Base-by-base conservation (phyloP, 2,797 vertebrate genomes). In the Thunnus albacares region DNA sequence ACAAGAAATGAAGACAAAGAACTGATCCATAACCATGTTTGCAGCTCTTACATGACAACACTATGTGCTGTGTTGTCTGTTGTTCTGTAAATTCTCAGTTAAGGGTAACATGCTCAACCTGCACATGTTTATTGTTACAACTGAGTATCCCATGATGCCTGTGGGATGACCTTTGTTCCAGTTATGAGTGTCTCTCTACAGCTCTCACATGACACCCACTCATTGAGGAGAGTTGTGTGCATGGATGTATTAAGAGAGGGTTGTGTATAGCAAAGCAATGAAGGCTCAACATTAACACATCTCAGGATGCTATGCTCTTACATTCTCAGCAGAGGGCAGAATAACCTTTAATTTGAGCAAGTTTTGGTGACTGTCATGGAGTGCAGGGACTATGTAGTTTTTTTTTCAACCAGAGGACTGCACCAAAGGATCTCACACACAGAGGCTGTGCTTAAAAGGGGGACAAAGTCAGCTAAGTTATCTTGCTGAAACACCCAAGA, bases 281-380 rank as follows among this genome's bases (percentile, higher is more conserved):
- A 4, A 14, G 24, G 11, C 5, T 33, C 1, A 7, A 12, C 47
- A 17, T 24, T 15, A 0, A 57, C 59, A 17, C 52, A 15, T 52
- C 49, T 79, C 13, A 79, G 30, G 28, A 24, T 90, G 84, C 45
- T 63, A 11, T 91, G 56, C 69, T 77, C 38, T 41, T 28, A 71
- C 13, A 77, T 10, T 38, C 38, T 79, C 91, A 89, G 52, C 69
- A 92, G 90, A 52, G 89, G 92, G 89, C 91, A 92, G 77, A 67
- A 79, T 28, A 77, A 77, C 69, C 47, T 66, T 55, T 15, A 52
- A 26, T 28, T 76, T 77, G 10, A 41, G 49, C 9, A 64, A 0
- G 11, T 17, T 33, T 60, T 22, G 20, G 55, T 15, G 13, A 24
- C 7, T 13, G 14, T 2, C 22, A 33, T 5, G 0, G 4, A 22